Evolutionary conservation across 2,797 vertebrate genomes (phyloP), one percentile per base, ranked within the genome.

Genomic region (Pipistrellus pygmaeus): DNA sequence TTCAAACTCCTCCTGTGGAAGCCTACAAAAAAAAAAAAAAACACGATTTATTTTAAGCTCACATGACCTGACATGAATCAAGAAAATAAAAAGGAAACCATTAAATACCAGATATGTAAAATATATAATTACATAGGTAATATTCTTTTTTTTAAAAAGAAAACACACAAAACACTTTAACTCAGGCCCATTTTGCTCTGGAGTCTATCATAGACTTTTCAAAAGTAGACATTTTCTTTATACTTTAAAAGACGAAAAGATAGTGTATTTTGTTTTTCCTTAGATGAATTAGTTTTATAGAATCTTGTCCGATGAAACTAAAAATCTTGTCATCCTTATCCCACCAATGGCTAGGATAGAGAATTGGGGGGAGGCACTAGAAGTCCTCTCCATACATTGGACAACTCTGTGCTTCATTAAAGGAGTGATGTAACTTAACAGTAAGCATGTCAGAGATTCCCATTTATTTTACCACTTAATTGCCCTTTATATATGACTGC

Each of bases 71-170:
- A 93, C 10, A 5, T 76, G 21, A 95, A 60, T 96, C 73, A 96
- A 93, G 85, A 97, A 95, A 96, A 87, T 68, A 23, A 57, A 97
- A 51, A 71, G n/a, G 1, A 21, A 89, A 91, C 62, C 4, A 46
- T 75, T 85, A 88, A 75, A 30, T 91, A 66, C 46, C 44, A 88
- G 53, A 55, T 27, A 64, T 57, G n/a, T 76, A 82, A 71, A 68
- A 71, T 72, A 66, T 12, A 21, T 76, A 91, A 68, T 76, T 92
- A n/a, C 76, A 32, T 86, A 38, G 9, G n/a, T 86, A 84, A 2
- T 62, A 1, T 64, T 72, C 14, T 38, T 77, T n/a, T n/a, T 51
- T 21, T 6, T 23, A 69, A 69, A 66, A 66, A 68, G 17, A 68
- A 62, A 62, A 62, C 60, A 60, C 25, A 68, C 64, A 18, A 66